Base-by-base conservation (phyloP, 1,140 invertebrate species). In the Microplitis mediator region DNA sequence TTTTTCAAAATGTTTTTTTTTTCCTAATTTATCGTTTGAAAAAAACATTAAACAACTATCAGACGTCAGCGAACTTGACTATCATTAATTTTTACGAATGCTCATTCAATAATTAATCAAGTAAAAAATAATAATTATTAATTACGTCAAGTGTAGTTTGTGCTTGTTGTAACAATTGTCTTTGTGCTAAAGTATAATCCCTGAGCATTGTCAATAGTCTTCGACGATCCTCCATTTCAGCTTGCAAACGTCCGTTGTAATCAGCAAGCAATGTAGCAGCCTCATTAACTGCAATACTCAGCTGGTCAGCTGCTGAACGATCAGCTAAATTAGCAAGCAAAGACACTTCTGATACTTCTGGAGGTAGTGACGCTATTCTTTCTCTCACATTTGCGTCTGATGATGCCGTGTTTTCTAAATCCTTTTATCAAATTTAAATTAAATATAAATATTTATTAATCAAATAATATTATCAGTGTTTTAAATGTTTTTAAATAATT, bases 371-470 rank as follows among this genome's bases (percentile, higher is more conserved):
- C 0, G 97, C 95, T 77, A 99, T 98, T 80, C 95, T 93, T 85
- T 98, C 95, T 81, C 97, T 88, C 0, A 97, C 94, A 34, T 90
- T 90, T 67, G 96, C 97, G 90, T 99, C 97, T 76, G 94, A 95
- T 0, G 97, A 98, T 1, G 97, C 95, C 75, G 96, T 95, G 78
- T 94, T 95, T 87, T 98, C 97, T 75, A 98, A 89, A 78, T 96
- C 95, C 88, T 94, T 56, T 23, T 2, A 23, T 23, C 23, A 0
- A 23, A 23, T 1, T 23, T 2, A 23, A 23, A 23, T 23, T 23
- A 23, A 23, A 23, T 23, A 23, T 23, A 23, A 23, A 23, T 23
- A 23, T 23, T 23, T 23, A 23, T 23, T 23, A 23, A 23, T 23
- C 2, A 23, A 16, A 56, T n/a, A 56, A 13, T 3, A 56, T 14